Evolutionary conservation across 2,888 invertebrate species (phyloP).

Genomic region (Conomelus anceps): DNA sequence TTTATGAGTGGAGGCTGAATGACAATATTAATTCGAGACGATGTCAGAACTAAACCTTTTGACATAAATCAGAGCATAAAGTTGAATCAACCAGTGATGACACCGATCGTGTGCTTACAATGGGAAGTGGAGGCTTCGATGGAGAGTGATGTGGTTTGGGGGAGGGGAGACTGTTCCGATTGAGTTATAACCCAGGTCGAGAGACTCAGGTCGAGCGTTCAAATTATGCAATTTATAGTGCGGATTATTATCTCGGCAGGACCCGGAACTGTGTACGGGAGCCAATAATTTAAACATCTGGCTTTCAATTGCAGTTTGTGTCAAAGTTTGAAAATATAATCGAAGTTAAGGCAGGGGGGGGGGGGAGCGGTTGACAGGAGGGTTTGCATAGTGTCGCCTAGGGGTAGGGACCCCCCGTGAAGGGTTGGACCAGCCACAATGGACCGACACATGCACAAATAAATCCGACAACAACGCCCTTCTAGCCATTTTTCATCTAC

Average conservation of each 20-base stretch:
- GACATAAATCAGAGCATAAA: neutral
- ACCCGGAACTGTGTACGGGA: no score
- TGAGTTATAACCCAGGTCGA: neutral
- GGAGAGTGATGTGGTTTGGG: no score
- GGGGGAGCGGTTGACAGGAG: no score
- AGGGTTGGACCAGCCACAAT: conserved; percentile 18
- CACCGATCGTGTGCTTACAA: neutral
- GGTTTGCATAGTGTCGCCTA: no score
- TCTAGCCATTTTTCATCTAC: conserved; percentile 20
- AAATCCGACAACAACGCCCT: conserved; percentile 14
- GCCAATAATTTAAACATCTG: conserved; percentile 27
- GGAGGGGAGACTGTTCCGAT: neutral
- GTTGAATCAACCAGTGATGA: neutral
- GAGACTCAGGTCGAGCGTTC: neutral
- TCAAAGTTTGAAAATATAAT: conserved; percentile 28
- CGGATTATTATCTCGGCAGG: conserved; percentile 1
- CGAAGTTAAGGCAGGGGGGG: no score
- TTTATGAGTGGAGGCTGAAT: neutral
- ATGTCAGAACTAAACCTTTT: neutral
- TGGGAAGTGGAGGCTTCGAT: neutral
- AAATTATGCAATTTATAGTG: conserved; percentile 8
- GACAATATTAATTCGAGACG: neutral
- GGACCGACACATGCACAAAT: conserved; percentile 10
- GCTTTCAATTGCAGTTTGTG: conserved; percentile 27
- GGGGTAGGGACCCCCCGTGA: conserved; percentile 13